phyloP scores from a whole-genome alignment of 2,797 vertebrate genomes.

The Tamandua tetradactyla region DNA sequence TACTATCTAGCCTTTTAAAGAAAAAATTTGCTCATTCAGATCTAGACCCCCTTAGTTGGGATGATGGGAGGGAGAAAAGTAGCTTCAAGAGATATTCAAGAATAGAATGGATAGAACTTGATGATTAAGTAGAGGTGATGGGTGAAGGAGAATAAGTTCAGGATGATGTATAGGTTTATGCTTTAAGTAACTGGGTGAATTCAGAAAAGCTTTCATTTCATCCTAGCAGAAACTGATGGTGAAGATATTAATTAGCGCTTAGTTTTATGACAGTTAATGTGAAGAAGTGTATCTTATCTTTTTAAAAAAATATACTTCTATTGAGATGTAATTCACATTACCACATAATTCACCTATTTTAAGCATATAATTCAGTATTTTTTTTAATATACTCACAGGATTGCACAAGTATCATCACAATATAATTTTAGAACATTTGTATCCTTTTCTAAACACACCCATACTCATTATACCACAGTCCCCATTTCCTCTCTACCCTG shows the following conservation, averaged over 20 bases:
- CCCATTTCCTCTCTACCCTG: not conserved
- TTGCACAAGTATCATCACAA: not conserved
- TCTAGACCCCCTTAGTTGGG: not conserved
- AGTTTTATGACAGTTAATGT: not conserved
- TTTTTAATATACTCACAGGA: not conserved
- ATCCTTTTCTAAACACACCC: not conserved
- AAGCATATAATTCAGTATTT: not conserved
- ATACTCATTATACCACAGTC: not conserved
- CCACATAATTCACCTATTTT: not conserved
- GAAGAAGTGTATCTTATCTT: not conserved
- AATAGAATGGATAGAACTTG: slow-evolving; percentile 11
- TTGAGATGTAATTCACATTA: not conserved
- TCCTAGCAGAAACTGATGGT: slow-evolving; percentile 8
- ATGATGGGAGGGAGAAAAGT: not conserved
- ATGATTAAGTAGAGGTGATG: slow-evolving; percentile 7
- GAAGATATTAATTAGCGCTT: slow-evolving; percentile 40
- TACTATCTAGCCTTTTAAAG: too few species aligned
- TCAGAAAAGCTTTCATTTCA: slow-evolving; percentile 25
- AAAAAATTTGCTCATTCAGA: not conserved
- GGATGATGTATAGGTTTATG: slow-evolving; percentile 9
- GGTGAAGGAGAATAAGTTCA: not conserved
- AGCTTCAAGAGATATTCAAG: not conserved
- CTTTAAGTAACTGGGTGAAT: not conserved
- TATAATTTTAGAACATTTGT: too few species aligned
- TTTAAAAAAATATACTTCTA: not conserved